Conservation (phyloP, 2,888 invertebrate genomes). For the Chrysodeixis includens region DNA sequence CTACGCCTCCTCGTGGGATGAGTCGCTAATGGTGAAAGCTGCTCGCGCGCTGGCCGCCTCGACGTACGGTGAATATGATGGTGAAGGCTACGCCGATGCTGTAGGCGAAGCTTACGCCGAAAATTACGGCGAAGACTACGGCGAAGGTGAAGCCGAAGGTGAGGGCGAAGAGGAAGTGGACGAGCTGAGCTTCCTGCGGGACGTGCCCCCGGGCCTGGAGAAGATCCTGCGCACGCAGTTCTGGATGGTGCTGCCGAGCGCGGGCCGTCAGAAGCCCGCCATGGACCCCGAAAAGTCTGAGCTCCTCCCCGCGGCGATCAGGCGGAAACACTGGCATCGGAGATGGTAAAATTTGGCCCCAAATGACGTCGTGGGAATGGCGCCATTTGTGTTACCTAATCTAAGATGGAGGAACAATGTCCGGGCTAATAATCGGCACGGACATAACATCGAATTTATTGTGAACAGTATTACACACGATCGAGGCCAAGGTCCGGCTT, state of each 20-base stretch:
- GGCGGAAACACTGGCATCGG: constrained; percentile 5
- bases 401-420: neutral
- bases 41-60: constrained; percentile 34
- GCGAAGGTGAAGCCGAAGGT: too few relatives aligned
- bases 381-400: constrained; percentile 1
- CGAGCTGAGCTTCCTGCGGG: constrained; percentile 10
- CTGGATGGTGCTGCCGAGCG: constrained; percentile 31
- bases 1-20: constrained; percentile 38
- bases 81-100: too few relatives aligned
- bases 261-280: constrained; percentile 10
- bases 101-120: too few relatives aligned
- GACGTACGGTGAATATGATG: neutral
- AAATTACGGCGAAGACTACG: too few relatives aligned
- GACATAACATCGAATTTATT: constrained; percentile 1
- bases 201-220: constrained; percentile 25
- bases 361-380: constrained; percentile 6
- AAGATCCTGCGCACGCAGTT: constrained; percentile 16
- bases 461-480: constrained; percentile 7
- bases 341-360: constrained; percentile 27
- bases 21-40: constrained; percentile 31
- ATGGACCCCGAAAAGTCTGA: neutral
- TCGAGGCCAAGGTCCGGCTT: constrained; percentile 1
- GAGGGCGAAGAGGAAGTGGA: neutral
- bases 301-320: constrained; percentile 16
- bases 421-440: constrained; percentile 3